phyloP scores from a whole-genome alignment of 2,113 vertebrate genomes.

The Poicephalus meyeri region DNA sequence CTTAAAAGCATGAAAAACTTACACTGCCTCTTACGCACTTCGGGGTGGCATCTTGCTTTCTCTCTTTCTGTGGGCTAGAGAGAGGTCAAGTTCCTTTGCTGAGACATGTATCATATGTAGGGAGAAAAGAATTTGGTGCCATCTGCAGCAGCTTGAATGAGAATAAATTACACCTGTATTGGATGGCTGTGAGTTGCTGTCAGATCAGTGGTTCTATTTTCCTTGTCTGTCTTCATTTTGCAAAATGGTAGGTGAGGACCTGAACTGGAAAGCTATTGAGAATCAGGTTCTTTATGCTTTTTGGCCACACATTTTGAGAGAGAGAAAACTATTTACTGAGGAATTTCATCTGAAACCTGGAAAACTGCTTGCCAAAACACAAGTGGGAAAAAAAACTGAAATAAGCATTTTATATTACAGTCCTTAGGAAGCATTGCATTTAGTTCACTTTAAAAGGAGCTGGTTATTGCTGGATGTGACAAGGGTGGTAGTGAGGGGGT shows the following conservation, averaged over 20 bases:
- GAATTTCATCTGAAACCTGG: conserved; percentile 22
- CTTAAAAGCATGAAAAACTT: background rate
- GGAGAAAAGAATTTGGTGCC: background rate
- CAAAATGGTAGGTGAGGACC: background rate
- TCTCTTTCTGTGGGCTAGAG: background rate
- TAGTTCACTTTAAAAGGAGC: background rate
- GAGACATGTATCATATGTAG: background rate
- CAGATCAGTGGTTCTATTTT: background rate
- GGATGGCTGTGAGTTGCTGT: background rate
- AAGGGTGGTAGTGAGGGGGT: background rate
- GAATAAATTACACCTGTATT: background rate
- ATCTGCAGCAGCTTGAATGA: background rate
- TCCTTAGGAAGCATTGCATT: background rate
- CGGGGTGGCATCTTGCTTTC: background rate
- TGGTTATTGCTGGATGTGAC: background rate
- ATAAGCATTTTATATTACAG: background rate
- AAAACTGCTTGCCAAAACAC: conserved; percentile 11
- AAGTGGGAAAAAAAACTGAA: background rate
- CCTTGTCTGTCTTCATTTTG: conserved; percentile 13
- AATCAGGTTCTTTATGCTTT: background rate
- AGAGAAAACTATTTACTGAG: background rate
- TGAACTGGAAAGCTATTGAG: conserved; percentile 15
- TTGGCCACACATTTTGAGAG: background rate
- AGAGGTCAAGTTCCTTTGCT: background rate
- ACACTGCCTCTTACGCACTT: background rate